Evolutionary conservation across 2,888 invertebrate genomes (phyloP).

Genomic region (Sthenelais limicola): DNA sequence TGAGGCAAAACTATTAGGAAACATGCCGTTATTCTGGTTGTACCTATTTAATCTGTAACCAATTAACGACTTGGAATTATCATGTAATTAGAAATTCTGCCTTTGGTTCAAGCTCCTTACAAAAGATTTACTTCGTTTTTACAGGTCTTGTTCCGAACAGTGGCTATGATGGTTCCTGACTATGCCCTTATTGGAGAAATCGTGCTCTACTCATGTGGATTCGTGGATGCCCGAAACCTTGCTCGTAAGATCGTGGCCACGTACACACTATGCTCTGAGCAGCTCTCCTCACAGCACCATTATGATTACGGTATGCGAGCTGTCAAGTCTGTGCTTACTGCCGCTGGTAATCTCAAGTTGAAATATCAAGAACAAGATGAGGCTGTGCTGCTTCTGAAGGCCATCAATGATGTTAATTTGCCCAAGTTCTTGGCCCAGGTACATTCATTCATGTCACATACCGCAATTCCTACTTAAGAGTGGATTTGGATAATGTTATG

Average conservation of each 20-base stretch:
- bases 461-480: no score
- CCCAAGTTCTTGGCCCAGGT: slow-evolving; percentile 73
- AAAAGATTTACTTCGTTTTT: no score
- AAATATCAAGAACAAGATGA: slow-evolving; percentile 70
- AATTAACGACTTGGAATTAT: no score
- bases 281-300: slow-evolving; percentile 73
- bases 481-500: no score
- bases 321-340: slow-evolving; percentile 73
- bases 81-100: no score
- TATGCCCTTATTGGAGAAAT: slow-evolving; percentile 74
- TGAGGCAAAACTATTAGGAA: no score
- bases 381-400: slow-evolving; percentile 71
- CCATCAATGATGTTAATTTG: slow-evolving; percentile 73
- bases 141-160: slow-evolving; percentile 74
- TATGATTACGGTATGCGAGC: slow-evolving; percentile 75
- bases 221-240: slow-evolving; percentile 73
- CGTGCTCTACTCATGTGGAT: slow-evolving; percentile 73
- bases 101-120: no score
- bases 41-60: no score
- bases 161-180: slow-evolving; percentile 74
- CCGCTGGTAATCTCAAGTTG: slow-evolving; percentile 72
- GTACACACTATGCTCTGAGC: slow-evolving; percentile 72
- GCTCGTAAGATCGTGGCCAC: slow-evolving; percentile 73
- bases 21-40: no score
- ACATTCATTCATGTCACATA: no score